These are phyloP conservation scores for Thinocorus orbignyianus DNA, from an alignment of 2,113 vertebrate species.

Conservation along the genomic window DNA sequence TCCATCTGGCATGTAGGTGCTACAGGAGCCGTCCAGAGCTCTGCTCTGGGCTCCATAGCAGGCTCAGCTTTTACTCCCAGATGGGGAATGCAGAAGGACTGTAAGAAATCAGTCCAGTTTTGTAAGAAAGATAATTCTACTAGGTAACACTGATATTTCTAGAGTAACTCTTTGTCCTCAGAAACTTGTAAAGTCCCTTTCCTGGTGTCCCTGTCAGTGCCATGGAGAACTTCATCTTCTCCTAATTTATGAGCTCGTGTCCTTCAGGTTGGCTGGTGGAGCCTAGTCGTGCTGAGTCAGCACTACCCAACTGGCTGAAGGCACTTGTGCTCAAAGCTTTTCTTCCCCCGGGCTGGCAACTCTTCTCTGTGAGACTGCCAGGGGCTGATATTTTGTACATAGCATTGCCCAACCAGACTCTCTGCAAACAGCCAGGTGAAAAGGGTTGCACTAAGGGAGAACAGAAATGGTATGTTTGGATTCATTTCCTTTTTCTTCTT, in stretches of 20 bases:
- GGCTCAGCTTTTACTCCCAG: neutral
- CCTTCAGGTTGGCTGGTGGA: rapidly evolving
- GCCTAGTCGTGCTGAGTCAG: neutral
- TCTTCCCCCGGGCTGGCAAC: neutral
- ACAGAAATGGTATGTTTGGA: neutral
- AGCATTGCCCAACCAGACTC: neutral
- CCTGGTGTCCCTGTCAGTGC: neutral
- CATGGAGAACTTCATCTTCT: neutral
- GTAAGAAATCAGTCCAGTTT: neutral
- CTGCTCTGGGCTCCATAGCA: neutral
- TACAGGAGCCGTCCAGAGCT: neutral
- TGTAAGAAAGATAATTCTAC: neutral
- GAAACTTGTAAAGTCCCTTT: neutral
- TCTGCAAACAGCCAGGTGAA: neutral
- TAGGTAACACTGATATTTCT: neutral
- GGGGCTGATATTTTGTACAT: neutral
- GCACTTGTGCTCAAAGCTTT: neutral
- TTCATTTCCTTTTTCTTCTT: neutral
- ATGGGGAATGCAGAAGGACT: neutral
- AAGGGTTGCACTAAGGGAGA: neutral
- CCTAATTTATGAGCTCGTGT: neutral
- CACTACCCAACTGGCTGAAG: rapidly evolving
- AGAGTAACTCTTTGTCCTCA: neutral
- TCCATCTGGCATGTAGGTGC: neutral
- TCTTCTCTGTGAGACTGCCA: neutral